phyloP scores from a whole-genome alignment of 2,797 vertebrate species.

The Craterocephalus amniculus region DNA sequence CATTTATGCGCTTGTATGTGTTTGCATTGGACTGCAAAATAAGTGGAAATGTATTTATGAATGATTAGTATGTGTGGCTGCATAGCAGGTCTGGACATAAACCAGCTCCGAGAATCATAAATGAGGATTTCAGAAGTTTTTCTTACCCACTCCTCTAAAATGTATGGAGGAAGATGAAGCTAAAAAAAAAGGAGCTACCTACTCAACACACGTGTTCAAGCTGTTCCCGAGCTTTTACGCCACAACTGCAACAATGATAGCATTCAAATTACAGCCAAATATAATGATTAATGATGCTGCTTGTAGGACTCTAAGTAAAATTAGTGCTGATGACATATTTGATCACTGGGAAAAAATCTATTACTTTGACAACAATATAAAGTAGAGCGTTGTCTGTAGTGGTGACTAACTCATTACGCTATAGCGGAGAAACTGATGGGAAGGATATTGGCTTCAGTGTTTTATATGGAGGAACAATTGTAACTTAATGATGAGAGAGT shows the following conservation, averaged over 20 bases:
- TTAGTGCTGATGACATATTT: constrained; percentile 49
- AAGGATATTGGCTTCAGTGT: constrained; percentile 11
- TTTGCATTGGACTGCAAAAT: constrained; percentile 27
- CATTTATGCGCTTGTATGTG: constrained; percentile 18
- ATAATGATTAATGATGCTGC: constrained; percentile 44
- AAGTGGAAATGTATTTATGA: constrained; percentile 25
- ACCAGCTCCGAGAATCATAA: background rate
- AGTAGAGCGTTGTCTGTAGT: constrained; percentile 23
- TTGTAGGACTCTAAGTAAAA: constrained; percentile 37
- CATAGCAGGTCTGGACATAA: background rate
- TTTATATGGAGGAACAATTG: background rate
- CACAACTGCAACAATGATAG: constrained; percentile 30
- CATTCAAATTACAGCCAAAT: constrained; percentile 27
- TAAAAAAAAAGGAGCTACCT: constrained; percentile 39
- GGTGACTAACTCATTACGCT: background rate
- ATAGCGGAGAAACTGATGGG: constrained; percentile 5
- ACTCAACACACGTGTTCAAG: constrained; percentile 57
- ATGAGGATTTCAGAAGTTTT: background rate
- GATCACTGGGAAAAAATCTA: constrained; percentile 5
- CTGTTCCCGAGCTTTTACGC: constrained; percentile 45
- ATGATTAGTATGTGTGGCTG: constrained; percentile 7
- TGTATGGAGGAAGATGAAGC: too few relatives aligned
- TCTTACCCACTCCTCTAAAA: constrained; percentile 1
- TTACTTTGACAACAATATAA: background rate
- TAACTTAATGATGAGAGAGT: background rate